Percentiles rank a stretch among this genome's conserved stretches.
These are phyloP conservation scores for Prunella strophiata DNA, from an alignment of 2,797 vertebrate species.

Conservation along the genomic window DNA sequence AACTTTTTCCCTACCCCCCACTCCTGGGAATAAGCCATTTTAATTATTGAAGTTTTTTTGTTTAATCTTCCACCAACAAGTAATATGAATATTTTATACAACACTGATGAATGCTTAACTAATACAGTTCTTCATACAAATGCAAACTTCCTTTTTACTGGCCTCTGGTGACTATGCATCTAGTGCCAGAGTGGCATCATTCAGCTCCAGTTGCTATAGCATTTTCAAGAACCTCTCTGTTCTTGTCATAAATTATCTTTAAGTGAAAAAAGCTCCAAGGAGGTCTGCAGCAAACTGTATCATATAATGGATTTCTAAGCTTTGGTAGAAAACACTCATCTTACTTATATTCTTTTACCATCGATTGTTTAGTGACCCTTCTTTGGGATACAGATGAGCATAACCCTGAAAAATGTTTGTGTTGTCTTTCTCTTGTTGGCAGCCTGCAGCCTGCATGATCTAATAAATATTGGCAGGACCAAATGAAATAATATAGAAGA, in stretches of 20 bases:
- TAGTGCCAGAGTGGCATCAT: conserved; percentile 78
- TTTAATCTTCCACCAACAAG: conserved; percentile 71
- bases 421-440: conserved; percentile 83
- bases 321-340: conserved; percentile 85
- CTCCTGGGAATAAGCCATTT: conserved; percentile 75
- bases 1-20: conserved; percentile 64
- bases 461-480: conserved; percentile 90
- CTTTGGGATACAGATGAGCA: conserved; percentile 83
- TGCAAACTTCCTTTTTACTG: conserved; percentile 81
- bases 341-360: conserved; percentile 84
- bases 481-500: conserved; percentile 88
- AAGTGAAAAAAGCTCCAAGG: conserved; percentile 94
- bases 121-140: conserved; percentile 80
- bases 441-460: conserved; percentile 86
- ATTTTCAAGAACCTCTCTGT: conserved; percentile 97
- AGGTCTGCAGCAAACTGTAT: conserved; percentile 86
- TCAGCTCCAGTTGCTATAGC: conserved; percentile 96
- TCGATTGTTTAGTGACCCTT: conserved; percentile 81
- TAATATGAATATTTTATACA: conserved; percentile 78
- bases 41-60: conserved; percentile 73
- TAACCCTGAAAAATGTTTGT: conserved; percentile 85
- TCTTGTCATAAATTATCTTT: conserved; percentile 99
- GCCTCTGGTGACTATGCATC: conserved; percentile 78
- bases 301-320: conserved; percentile 86
- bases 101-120: conserved; percentile 77